Evolutionary conservation across 1,140 invertebrate genomes (phyloP).

Genomic region (Leucophenga varia): DNA sequence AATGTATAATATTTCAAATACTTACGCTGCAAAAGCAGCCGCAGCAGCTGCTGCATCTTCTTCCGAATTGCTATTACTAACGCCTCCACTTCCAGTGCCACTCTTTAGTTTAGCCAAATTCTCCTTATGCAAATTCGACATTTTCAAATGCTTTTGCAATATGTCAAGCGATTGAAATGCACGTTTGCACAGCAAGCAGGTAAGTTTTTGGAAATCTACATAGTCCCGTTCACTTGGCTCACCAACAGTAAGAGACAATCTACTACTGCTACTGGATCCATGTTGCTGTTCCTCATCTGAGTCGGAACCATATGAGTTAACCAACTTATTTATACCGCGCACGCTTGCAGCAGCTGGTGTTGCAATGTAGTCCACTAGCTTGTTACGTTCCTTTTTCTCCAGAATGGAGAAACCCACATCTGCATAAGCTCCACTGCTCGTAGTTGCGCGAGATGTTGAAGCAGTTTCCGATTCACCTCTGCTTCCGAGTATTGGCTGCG

Average conservation of each 20-base stretch:
- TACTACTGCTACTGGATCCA: too few relatives aligned
- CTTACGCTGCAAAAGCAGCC: slow-evolving; percentile 35
- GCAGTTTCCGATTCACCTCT: slow-evolving; percentile 22
- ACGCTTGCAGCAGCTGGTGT: background rate
- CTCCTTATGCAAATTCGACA: slow-evolving; percentile 95
- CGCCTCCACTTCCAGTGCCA: background rate
- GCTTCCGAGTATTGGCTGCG: slow-evolving; percentile 28
- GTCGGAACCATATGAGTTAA: slow-evolving; percentile 80
- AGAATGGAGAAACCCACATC: slow-evolving; percentile 90
- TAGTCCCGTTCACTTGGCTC: slow-evolving; percentile 65
- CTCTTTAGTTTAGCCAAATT: slow-evolving; percentile 69
- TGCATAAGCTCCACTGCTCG: slow-evolving; percentile 67
- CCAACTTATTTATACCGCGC: slow-evolving; percentile 57
- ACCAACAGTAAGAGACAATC: too few relatives aligned
- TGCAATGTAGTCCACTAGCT: slow-evolving; percentile 27
- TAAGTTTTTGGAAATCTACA: slow-evolving; percentile 86
- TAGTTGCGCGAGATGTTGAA: slow-evolving; percentile 36
- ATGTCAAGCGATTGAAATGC: slow-evolving; percentile 89
- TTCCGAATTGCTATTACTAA: too few relatives aligned
- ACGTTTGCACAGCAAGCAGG: slow-evolving; percentile 94
- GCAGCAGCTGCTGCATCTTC: slow-evolving; percentile 11
- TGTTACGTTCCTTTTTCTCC: slow-evolving; percentile 61
- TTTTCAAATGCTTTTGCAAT: slow-evolving; percentile 85
- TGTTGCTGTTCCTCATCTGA: slow-evolving; percentile 54
- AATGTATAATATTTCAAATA: too few relatives aligned